Base-by-base conservation (phyloP, 1,140 invertebrate genomes). In the Heliothis subflexa region DNA sequence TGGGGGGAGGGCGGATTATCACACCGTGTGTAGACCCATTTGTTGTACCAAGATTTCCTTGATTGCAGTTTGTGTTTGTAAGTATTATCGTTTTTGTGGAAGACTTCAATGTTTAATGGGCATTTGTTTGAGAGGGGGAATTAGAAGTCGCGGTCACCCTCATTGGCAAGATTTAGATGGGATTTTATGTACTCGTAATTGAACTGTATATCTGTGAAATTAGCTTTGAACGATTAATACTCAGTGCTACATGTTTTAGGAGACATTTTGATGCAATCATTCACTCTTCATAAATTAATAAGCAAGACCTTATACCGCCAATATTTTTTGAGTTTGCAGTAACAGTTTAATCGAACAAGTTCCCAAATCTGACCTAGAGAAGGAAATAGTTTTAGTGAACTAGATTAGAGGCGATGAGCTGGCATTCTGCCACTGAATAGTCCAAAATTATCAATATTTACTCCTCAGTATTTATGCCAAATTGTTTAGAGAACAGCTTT, bases 21-120 rank as follows among this genome's bases (percentile, higher is more conserved):
- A 50, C 21, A 79, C 78, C 62, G 74, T 40, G 59, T 45, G 54
- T 57, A 71, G 57, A n/a, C 71, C 14, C 33, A 59, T 57, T 59
- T 73, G 52, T 59, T 18, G 33, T 21, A 16, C 21, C 55, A 59
- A 21, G 21, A 71, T 71, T 71, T 71, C 52, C 68, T 71, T 71
- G 49, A 28, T 71, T 28, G 50, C 25, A 55, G 50, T 71, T 33
- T 5, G 33, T 62, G 61, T 45, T 62, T 71, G 52, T 40, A 54
- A 16, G 14, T 25, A 18, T 71, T 54, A 54, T 12, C 21, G 49
- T 71, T 71, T 68, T 71, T 33, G 47, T 70, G 49, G 68, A 18
- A 25, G 4, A 2, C 10, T 25, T 45, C 25, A 47, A 68, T 49
- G 40, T 68, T 68, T 18, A 45, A 47, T 52, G 50, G 66, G 21